Percentiles rank a stretch among this genome's conserved stretches.
Evolutionary conservation across 2,113 vertebrate genomes (phyloP).

Genomic region (Ciconia boyciana): DNA sequence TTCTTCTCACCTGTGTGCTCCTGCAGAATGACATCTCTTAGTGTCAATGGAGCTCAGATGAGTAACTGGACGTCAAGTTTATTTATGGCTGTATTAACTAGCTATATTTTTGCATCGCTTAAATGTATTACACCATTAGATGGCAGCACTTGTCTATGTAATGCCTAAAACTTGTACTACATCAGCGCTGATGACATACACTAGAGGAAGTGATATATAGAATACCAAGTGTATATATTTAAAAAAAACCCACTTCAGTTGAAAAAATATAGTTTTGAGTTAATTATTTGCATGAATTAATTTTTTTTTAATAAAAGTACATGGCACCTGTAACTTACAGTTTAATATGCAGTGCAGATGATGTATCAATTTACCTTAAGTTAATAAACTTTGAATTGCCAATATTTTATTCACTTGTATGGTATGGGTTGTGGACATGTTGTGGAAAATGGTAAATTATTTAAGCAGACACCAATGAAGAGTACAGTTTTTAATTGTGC

Average conservation of each 20-base stretch:
- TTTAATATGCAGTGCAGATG: not conserved
- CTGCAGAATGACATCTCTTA: not conserved
- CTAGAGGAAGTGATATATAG: not conserved
- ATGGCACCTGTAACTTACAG: not conserved
- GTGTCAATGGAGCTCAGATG: not conserved
- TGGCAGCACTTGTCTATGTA: not conserved
- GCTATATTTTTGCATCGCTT: not conserved
- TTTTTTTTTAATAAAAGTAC: not conserved
- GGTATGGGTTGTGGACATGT: not conserved
- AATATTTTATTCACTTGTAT: not conserved
- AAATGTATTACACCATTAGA: not conserved
- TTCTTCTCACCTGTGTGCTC: not conserved
- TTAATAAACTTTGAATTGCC: not conserved
- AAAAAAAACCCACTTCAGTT: not conserved
- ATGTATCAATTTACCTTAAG: not conserved
- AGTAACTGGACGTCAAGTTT: not conserved
- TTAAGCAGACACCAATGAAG: not conserved
- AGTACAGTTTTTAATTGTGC: not conserved
- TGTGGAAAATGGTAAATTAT: not conserved
- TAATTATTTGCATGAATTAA: not conserved
- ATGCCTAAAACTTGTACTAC: not conserved
- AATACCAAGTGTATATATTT: no score
- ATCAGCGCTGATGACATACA: rapidly evolving
- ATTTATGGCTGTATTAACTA: not conserved
- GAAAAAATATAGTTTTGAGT: not conserved